Conservation (phyloP, 2,888 invertebrate genomes). For the Euclidia mi region DNA sequence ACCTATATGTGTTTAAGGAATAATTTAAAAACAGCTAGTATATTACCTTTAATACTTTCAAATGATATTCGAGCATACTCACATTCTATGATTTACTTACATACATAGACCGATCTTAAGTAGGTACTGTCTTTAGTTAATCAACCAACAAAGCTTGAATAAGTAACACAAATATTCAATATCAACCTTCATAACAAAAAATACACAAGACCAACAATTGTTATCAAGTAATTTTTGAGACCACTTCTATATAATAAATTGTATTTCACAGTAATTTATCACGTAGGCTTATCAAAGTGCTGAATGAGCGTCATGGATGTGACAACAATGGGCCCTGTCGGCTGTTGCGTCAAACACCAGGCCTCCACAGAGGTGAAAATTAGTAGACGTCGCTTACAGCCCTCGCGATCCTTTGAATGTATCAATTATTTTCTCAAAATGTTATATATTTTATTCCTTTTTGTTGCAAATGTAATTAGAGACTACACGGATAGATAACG, state of each 20-base stretch:
- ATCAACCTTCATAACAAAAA: no score
- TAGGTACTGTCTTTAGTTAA: no score
- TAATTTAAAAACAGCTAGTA: no score
- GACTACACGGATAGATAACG: no score
- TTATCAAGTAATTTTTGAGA: constrained; percentile 24
- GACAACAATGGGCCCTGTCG: constrained; percentile 68
- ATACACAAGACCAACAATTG: constrained; percentile 9
- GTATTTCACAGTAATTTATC: constrained; percentile 68
- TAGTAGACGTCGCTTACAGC: constrained; percentile 52
- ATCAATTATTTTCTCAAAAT: constrained; percentile 13
- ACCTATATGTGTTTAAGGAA: no score
- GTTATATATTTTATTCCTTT: background rate
- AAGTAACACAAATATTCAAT: no score
- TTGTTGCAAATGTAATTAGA: no score
- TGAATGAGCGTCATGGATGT: constrained; percentile 66
- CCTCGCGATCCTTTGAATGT: constrained; percentile 29
- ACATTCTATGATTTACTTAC: no score
- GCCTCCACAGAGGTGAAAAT: constrained; percentile 57
- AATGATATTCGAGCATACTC: no score
- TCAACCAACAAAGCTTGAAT: no score
- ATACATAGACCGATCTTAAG: no score
- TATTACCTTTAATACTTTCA: no score
- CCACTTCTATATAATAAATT: constrained; percentile 33
- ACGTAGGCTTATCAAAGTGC: constrained; percentile 65
- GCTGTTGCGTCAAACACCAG: constrained; percentile 56